These are phyloP conservation scores for Scaptomyza graminum DNA, from an alignment of 1,140 invertebrate genomes.

Conservation along the genomic window DNA sequence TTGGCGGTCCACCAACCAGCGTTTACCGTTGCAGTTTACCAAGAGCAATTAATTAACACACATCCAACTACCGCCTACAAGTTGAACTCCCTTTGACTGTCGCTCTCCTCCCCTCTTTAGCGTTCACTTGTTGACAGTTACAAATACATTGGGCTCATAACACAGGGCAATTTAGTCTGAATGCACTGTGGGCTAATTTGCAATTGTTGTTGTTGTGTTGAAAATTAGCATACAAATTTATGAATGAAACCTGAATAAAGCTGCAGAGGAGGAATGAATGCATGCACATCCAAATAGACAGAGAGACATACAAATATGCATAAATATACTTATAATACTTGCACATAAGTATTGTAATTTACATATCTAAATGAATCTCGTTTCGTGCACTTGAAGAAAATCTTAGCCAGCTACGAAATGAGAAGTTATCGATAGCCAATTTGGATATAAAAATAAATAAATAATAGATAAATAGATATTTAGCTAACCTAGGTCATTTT, in stretches of 20 bases:
- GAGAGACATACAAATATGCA: neutral
- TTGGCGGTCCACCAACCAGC: slow-evolving; percentile 35
- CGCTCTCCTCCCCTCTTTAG: neutral
- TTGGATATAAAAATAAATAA: too few species aligned
- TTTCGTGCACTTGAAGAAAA: slow-evolving; percentile 3
- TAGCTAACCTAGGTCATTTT: too few species aligned
- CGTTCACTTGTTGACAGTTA: slow-evolving; percentile 48
- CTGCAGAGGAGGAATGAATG: slow-evolving; percentile 31
- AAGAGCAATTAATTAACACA: slow-evolving; percentile 68
- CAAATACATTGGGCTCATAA: slow-evolving; percentile 54
- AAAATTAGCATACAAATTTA: slow-evolving; percentile 74
- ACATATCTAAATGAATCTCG: slow-evolving; percentile 23
- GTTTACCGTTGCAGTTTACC: slow-evolving; percentile 51
- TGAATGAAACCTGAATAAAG: slow-evolving; percentile 53
- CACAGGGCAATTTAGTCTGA: slow-evolving; percentile 21
- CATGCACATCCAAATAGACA: neutral
- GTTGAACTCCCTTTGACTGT: neutral
- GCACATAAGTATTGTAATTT: slow-evolving; percentile 1
- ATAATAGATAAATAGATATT: too few species aligned
- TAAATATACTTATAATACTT: neutral
- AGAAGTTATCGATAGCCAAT: too few species aligned
- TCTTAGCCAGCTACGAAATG: too few species aligned
- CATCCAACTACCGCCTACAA: slow-evolving; percentile 27
- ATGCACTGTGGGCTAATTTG: slow-evolving; percentile 54
- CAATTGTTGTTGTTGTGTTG: slow-evolving; percentile 28